Evolutionary conservation across 2,797 vertebrate species (phyloP).

Genomic region (Pogoniulus pusillus): DNA sequence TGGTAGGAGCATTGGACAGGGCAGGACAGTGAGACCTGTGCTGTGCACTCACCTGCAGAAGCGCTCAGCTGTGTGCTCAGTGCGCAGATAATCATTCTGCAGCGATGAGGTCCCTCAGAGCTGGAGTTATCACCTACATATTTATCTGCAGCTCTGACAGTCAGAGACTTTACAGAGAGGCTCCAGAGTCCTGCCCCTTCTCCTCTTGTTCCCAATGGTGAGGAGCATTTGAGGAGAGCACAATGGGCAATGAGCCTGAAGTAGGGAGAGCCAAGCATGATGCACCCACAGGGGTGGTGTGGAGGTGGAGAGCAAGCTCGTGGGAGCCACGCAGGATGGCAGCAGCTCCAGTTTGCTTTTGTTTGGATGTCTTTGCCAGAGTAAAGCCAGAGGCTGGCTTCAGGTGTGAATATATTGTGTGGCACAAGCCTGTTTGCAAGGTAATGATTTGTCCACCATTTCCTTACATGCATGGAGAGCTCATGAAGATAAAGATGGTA

Average conservation of each 20-base stretch:
- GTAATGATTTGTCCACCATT: neutral
- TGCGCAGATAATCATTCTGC: neutral
- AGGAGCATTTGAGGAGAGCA: neutral
- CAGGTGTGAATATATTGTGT: neutral
- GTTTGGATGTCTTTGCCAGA: neutral
- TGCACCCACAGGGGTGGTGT: accelerated
- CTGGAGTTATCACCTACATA: neutral
- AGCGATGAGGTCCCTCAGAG: neutral
- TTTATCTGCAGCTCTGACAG: neutral
- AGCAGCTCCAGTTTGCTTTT: neutral
- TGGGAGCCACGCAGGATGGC: neutral
- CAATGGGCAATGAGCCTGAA: neutral
- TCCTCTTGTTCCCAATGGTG: neutral
- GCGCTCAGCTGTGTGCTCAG: neutral
- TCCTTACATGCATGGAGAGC: neutral
- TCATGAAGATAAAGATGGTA: neutral
- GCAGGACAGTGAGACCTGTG: neutral
- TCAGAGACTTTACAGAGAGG: neutral
- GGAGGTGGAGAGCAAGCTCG: neutral
- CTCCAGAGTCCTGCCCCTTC: neutral
- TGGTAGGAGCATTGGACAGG: neutral
- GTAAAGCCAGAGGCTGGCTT: neutral
- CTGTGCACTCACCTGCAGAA: neutral
- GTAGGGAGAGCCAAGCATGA: neutral
- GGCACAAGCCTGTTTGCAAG: neutral